phyloP scores from a whole-genome alignment of 2,888 invertebrate species.

The Parascotia fuliginaria region DNA sequence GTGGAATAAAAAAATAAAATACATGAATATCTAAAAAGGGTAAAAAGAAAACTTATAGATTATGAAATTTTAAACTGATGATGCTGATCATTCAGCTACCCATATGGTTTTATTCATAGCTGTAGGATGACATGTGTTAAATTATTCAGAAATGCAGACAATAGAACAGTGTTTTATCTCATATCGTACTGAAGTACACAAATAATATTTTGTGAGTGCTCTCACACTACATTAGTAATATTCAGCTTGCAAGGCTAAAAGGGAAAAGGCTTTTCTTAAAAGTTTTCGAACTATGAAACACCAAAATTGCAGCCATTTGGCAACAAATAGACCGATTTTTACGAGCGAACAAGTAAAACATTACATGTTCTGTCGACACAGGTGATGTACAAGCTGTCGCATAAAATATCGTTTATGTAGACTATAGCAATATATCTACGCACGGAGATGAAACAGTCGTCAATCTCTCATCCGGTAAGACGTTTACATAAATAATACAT shows the following conservation, averaged over 20 bases:
- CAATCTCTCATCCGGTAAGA: conserved; percentile 40
- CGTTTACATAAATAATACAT: conserved; percentile 51
- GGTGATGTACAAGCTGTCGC: conserved; percentile 5
- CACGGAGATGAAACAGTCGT: conserved; percentile 28
- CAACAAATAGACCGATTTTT: not conserved
- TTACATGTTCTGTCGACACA: conserved; percentile 4
- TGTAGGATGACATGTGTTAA: too few species aligned
- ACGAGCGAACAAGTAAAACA: conserved; percentile 9
- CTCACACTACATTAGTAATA: conserved; percentile 1
- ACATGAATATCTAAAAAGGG: too few species aligned
- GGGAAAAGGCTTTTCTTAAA: conserved; percentile 1
- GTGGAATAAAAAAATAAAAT: too few species aligned
- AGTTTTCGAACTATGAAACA: conserved; percentile 4
- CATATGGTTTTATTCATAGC: too few species aligned
- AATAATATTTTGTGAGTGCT: conserved; percentile 9
- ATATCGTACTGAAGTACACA: conserved; percentile 10
- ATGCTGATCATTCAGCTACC: too few species aligned
- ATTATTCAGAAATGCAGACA: too few species aligned
- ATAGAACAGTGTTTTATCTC: too few species aligned
- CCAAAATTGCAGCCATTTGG: not conserved
- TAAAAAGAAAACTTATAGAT: too few species aligned
- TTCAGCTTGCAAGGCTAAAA: conserved; percentile 3
- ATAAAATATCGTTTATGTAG: conserved; percentile 2
- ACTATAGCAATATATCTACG: conserved; percentile 27
- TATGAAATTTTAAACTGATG: too few species aligned